phyloP scores from a whole-genome alignment of 2,888 invertebrate species.

The Mellilla xanthometata region DNA sequence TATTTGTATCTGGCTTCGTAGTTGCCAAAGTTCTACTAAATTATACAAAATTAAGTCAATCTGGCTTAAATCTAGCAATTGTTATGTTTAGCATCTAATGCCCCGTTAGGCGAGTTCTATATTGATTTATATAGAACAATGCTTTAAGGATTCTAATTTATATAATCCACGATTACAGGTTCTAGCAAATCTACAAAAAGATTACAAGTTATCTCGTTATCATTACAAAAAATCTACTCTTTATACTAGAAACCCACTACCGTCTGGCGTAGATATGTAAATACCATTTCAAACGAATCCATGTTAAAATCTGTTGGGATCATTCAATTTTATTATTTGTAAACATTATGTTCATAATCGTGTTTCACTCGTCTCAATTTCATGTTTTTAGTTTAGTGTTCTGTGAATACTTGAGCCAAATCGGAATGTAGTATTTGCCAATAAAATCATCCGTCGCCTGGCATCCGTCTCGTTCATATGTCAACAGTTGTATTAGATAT shows the following conservation, averaged over 20 bases:
- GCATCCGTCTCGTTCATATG: conserved; percentile 53
- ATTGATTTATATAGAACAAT: conserved; percentile 67
- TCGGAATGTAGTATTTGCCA: conserved; percentile 7
- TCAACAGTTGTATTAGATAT: conserved; percentile 48
- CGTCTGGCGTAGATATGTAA: conserved; percentile 63
- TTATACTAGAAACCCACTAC: conserved; percentile 73
- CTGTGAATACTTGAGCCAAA: not conserved
- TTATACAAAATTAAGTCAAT: conserved; percentile 55
- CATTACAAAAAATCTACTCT: conserved; percentile 68
- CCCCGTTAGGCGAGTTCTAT: conserved; percentile 78
- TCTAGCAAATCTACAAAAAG: conserved; percentile 77
- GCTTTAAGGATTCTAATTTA: conserved; percentile 65
- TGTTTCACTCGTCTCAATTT: conserved; percentile 20
- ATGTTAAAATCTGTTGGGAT: conserved; percentile 73
- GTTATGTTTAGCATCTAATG: conserved; percentile 76
- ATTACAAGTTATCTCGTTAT: conserved; percentile 57
- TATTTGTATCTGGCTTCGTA: conserved; percentile 55
- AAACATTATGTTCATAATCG: conserved; percentile 13
- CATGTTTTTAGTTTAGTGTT: not conserved
- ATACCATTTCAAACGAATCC: conserved; percentile 68
- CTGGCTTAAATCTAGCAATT: conserved; percentile 58
- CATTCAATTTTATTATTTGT: conserved; percentile 43
- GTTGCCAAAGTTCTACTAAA: conserved; percentile 60
- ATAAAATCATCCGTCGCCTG: conserved; percentile 36
- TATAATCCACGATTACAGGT: conserved; percentile 66